Evolutionary conservation across 2,797 vertebrate species (phyloP).

Genomic region (Crax fasciolata): DNA sequence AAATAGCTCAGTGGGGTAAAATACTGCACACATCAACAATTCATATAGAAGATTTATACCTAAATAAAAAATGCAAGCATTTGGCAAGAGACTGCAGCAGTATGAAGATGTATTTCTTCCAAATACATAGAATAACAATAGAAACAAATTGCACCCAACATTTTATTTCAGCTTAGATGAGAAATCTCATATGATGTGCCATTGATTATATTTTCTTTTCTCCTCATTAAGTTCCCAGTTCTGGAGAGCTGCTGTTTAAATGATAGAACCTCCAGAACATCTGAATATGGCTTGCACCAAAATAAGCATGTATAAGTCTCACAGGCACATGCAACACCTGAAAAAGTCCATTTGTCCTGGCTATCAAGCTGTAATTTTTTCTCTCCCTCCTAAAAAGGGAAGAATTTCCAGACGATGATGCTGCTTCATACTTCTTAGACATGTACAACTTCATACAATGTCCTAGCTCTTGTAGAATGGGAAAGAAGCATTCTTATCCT

Average conservation of each 20-base stretch:
- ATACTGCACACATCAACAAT: slow-evolving; percentile 38
- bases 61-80: slow-evolving; percentile 41
- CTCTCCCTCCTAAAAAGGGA: background rate
- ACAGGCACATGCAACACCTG: background rate
- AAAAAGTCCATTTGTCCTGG: background rate
- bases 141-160: slow-evolving; percentile 46
- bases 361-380: background rate
- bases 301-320: background rate
- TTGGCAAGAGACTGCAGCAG: slow-evolving; percentile 37
- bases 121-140: slow-evolving; percentile 1
- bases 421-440: background rate
- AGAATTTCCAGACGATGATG: background rate
- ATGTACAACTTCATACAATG: background rate
- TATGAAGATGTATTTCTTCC: slow-evolving; percentile 52
- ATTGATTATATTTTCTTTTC: slow-evolving; percentile 47
- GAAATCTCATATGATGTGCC: slow-evolving; percentile 28
- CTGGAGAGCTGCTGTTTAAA: slow-evolving; percentile 37
- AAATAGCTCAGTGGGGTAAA: slow-evolving; percentile 31
- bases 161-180: slow-evolving; percentile 52
- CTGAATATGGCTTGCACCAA: background rate
- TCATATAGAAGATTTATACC: slow-evolving; percentile 31
- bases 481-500: background rate
- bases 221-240: slow-evolving; percentile 43
- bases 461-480: background rate
- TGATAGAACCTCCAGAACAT: slow-evolving; percentile 9